These are phyloP conservation scores for Hartigia nigra DNA, from an alignment of 2,888 invertebrate genomes.

Conservation along the genomic window DNA sequence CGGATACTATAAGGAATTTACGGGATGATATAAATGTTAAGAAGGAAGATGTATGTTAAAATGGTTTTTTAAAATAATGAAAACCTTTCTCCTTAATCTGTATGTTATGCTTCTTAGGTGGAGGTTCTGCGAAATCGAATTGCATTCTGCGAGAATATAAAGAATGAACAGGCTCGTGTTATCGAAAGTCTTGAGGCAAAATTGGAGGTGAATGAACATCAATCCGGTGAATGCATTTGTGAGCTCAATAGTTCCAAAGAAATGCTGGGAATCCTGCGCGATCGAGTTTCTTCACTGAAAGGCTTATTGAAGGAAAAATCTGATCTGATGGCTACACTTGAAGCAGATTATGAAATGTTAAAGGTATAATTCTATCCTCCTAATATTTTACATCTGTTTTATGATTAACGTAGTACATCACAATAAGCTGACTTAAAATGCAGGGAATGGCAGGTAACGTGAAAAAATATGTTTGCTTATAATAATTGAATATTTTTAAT, in stretches of 20 bases:
- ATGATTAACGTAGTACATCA: neutral
- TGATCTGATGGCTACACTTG: conserved; percentile 43
- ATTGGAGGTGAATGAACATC: conserved; percentile 35
- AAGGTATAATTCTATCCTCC: conserved; percentile 36
- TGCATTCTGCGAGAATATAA: conserved; percentile 10
- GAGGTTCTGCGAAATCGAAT: conserved; percentile 3
- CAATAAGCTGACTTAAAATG: neutral
- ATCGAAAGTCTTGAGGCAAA: conserved; percentile 42
- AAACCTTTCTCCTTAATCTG: conserved; percentile 14
- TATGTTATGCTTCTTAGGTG: conserved; percentile 13
- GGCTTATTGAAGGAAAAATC: conserved; percentile 47
- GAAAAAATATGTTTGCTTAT: neutral
- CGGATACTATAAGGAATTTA: conserved; percentile 13
- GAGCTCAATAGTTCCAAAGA: conserved; percentile 45
- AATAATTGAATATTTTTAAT: neutral
- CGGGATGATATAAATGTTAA: conserved; percentile 15
- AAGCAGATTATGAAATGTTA: conserved; percentile 52
- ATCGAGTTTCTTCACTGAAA: conserved; percentile 44
- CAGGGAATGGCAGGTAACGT: neutral
- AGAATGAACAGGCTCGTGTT: conserved; percentile 29
- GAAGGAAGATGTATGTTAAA: conserved; percentile 14
- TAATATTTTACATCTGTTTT: conserved; percentile 4
- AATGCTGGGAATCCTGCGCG: conserved; percentile 35
- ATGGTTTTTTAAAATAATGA: conserved; percentile 2
- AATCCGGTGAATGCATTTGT: conserved; percentile 34